These are phyloP conservation scores for Sorex fumeus DNA, from an alignment of 2,113 vertebrate species.

Conservation along the genomic window DNA sequence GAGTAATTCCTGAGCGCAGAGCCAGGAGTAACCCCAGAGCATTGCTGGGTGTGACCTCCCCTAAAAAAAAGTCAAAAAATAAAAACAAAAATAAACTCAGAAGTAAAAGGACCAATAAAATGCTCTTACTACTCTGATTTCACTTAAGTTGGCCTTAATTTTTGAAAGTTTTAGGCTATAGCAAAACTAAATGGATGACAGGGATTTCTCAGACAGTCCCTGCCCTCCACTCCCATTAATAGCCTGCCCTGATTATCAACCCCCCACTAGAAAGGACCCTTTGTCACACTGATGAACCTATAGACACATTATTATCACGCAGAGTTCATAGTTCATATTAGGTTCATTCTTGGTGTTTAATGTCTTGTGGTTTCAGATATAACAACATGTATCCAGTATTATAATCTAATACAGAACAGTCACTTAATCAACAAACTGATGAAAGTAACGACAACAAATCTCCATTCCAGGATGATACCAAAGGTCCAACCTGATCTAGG, in stretches of 20 bases:
- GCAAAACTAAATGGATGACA: neutral
- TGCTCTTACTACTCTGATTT: neutral
- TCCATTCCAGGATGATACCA: neutral
- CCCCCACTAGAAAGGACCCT: neutral
- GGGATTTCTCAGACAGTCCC: neutral
- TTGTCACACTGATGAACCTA: neutral
- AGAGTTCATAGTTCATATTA: neutral
- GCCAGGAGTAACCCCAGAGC: no score
- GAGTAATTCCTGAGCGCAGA: no score
- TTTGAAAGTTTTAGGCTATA: neutral
- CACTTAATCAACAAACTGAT: neutral
- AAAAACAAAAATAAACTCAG: neutral
- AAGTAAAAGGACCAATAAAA: neutral
- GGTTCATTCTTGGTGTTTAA: neutral
- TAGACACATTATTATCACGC: neutral
- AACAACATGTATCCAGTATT: no score
- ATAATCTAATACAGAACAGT: neutral
- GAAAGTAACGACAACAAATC: neutral
- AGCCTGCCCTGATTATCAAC: neutral
- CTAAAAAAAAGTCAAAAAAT: no score
- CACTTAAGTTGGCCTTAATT: neutral
- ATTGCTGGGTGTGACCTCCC: no score
- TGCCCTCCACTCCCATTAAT: neutral
- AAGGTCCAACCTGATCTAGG: neutral
- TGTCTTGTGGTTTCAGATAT: neutral